Evolutionary conservation across 2,797 vertebrate genomes (phyloP).

Genomic region (Emys orbicularis): DNA sequence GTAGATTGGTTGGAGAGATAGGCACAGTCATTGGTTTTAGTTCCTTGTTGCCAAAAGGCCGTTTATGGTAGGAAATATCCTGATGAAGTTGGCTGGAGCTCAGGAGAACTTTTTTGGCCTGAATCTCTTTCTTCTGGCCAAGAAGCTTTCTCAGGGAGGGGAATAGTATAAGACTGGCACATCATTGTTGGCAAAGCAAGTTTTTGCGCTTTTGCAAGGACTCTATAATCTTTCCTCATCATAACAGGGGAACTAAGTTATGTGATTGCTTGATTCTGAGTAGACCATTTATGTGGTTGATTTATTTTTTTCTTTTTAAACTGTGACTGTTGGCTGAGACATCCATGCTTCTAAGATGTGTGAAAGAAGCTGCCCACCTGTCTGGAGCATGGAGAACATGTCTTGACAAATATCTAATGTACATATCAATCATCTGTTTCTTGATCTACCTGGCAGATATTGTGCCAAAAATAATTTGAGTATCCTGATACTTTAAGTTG

Average conservation of each 20-base stretch:
- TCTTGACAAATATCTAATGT: not conserved
- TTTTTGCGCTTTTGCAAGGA: not conserved
- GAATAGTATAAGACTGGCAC: not conserved
- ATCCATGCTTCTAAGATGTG: not conserved
- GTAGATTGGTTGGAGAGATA: not conserved
- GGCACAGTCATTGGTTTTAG: not conserved
- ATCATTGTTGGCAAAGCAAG: not conserved
- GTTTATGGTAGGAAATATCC: conserved; percentile 14
- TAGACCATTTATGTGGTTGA: not conserved
- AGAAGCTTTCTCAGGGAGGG: not conserved
- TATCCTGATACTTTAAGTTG: not conserved
- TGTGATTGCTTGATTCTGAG: conserved; percentile 15
- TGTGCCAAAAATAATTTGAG: not conserved
- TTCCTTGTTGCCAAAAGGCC: conserved; percentile 1
- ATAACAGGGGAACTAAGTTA: not conserved
- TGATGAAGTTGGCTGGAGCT: not conserved
- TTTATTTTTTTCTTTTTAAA: conserved; percentile 20
- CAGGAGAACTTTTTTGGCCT: conserved; percentile 7
- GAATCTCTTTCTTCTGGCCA: not conserved
- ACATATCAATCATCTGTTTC: not conserved
- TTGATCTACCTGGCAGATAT: not conserved
- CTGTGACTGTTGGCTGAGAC: not conserved
- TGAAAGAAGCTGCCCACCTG: not conserved
- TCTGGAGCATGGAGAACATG: not conserved
- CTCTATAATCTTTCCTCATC: not conserved